A percentile compares a stretch with the other conserved stretches of the same genome.
Conservation (phyloP, 2,113 vertebrate species). For the Odontesthes bonariensis region DNA sequence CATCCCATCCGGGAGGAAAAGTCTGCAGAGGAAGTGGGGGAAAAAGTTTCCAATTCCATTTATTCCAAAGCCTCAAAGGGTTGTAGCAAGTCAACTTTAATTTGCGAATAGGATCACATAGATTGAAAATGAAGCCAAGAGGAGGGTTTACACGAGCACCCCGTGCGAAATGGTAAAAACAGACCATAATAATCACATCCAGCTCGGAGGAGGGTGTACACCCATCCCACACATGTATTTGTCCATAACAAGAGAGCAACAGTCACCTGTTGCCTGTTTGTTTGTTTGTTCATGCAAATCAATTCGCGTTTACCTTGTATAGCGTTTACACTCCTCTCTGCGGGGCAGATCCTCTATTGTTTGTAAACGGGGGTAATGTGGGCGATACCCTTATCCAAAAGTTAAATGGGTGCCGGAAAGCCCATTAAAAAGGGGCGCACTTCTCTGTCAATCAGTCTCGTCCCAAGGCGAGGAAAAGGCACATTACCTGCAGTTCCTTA, state of each 20-base stretch:
- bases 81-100: slow-evolving; percentile 50
- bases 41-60: slow-evolving; percentile 7
- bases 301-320: slow-evolving; percentile 78
- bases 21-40: not conserved
- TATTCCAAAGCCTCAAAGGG: slow-evolving; percentile 35
- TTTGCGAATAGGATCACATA: slow-evolving; percentile 35
- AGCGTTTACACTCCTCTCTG: slow-evolving; percentile 69
- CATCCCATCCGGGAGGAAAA: not conserved
- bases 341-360: slow-evolving; percentile 80
- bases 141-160: slow-evolving; percentile 43
- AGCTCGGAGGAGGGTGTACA: slow-evolving; percentile 2
- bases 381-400: slow-evolving; percentile 79
- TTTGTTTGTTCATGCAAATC: slow-evolving; percentile 82
- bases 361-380: slow-evolving; percentile 78
- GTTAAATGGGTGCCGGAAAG: slow-evolving; percentile 83
- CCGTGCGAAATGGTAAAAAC: slow-evolving; percentile 63
- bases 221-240: slow-evolving; percentile 40
- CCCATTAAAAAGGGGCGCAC: slow-evolving; percentile 80
- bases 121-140: slow-evolving; percentile 42
- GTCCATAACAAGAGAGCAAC: slow-evolving; percentile 45
- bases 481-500: slow-evolving; percentile 86
- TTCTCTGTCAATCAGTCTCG: slow-evolving; percentile 83
- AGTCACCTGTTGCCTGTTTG: slow-evolving; percentile 70
- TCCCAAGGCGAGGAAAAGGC: slow-evolving; percentile 82
- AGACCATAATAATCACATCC: slow-evolving; percentile 50